Percentiles rank a stretch among this genome's conserved stretches.
Conservation (phyloP, 2,113 vertebrate species). For the Pollachius pollachius region DNA sequence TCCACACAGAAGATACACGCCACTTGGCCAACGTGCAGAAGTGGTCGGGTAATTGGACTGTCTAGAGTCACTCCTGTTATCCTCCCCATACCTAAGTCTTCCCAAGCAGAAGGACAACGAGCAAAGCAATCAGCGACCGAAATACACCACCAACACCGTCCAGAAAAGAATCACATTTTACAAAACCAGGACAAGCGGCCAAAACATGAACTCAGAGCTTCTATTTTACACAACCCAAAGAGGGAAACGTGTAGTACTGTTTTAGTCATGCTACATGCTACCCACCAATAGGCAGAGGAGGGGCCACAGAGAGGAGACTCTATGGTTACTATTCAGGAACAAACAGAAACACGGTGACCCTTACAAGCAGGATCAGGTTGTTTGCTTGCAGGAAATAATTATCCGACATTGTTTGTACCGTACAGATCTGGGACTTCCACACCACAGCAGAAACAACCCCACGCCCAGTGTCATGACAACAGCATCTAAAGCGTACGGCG, state of each 20-base stretch:
- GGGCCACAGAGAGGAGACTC: conserved; percentile 6
- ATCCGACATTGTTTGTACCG: conserved; percentile 21
- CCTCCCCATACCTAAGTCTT: conserved; percentile 2
- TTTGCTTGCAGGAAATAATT: conserved; percentile 12
- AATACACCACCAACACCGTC: background rate
- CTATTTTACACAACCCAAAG: background rate
- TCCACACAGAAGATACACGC: no score
- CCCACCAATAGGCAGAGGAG: background rate
- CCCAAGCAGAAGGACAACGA: conserved; percentile 18
- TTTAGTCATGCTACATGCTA: conserved; percentile 38
- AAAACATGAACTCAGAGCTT: conserved; percentile 23
- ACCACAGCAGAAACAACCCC: conserved; percentile 4
- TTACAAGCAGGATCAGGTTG: conserved; percentile 1
- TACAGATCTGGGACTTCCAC: conserved; percentile 33
- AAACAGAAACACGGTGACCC: conserved; percentile 22
- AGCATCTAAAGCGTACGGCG: conserved; percentile 20
- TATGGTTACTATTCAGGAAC: conserved; percentile 6
- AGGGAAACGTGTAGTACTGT: conserved; percentile 24
- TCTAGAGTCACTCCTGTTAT: conserved; percentile 8
- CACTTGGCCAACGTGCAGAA: background rate
- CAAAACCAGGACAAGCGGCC: conserved; percentile 1
- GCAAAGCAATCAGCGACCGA: conserved; percentile 17
- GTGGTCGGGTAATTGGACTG: conserved; percentile 9
- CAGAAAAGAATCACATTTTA: background rate
- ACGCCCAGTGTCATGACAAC: conserved; percentile 17